These are phyloP conservation scores for Apogon hyalosoma DNA, from an alignment of 2,797 vertebrate species.

Conservation along the genomic window DNA sequence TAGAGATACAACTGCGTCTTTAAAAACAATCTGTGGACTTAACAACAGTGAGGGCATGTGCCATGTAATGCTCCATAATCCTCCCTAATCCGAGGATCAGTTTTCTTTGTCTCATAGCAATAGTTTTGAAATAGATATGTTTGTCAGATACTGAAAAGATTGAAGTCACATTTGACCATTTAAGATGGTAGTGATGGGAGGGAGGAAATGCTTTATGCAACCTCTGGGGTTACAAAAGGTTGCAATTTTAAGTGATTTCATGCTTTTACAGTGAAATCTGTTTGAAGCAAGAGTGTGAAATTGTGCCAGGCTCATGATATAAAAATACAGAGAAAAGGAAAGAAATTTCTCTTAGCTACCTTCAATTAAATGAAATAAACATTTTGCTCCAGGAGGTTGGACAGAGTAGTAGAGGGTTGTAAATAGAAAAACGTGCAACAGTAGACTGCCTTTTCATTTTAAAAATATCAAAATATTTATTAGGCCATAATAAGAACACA, in stretches of 20 bases:
- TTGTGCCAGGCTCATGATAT: constrained; percentile 41
- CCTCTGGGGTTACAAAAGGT: constrained; percentile 36
- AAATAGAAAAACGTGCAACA: constrained; percentile 1
- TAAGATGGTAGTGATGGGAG: constrained; percentile 29
- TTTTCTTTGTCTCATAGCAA: constrained; percentile 61
- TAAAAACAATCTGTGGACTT: constrained; percentile 68
- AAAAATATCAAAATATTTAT: constrained; percentile 37
- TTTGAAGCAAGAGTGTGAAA: constrained; percentile 51
- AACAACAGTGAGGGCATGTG: constrained; percentile 62
- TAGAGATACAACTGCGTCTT: constrained; percentile 47
- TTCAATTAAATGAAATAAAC: constrained; percentile 42
- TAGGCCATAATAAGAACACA: constrained; percentile 25
- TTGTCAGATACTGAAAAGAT: constrained; percentile 45
- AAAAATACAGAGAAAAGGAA: constrained; percentile 44
- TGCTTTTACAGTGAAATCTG: constrained; percentile 45
- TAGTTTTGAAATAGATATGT: constrained; percentile 67
- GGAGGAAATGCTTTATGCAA: constrained; percentile 15
- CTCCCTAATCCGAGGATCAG: constrained; percentile 53
- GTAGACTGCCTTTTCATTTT: constrained; percentile 21
- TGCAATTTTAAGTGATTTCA: constrained; percentile 63
- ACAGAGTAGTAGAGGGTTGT: neutral
- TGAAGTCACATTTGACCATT: constrained; percentile 30
- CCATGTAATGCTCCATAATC: constrained; percentile 64
- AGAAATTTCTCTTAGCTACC: constrained; percentile 17
- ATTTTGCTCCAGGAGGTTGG: neutral